Evolutionary conservation across 2,888 invertebrate species (phyloP).

Genomic region (Sesamia inferens): DNA sequence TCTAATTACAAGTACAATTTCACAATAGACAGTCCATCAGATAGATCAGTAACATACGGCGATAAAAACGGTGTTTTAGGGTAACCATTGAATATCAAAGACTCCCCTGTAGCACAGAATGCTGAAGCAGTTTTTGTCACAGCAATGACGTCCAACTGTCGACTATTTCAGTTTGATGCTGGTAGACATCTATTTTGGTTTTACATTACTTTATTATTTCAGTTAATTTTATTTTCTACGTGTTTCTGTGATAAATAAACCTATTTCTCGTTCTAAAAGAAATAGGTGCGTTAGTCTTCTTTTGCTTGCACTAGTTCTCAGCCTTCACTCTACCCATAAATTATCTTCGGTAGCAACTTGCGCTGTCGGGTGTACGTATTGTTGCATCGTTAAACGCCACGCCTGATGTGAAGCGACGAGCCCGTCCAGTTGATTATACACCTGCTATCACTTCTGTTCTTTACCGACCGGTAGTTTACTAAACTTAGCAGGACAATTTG

Average conservation of each 20-base stretch:
- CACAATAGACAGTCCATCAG: too few relatives aligned
- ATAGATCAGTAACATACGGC: too few relatives aligned
- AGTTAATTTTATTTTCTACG: background rate
- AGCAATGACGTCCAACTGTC: too few relatives aligned
- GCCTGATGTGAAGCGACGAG: slow-evolving; percentile 55
- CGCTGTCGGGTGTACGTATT: slow-evolving; percentile 71
- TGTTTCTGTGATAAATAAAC: background rate
- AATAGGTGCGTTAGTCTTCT: background rate
- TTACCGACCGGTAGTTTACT: slow-evolving; percentile 6
- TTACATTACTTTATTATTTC: background rate
- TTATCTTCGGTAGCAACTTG: slow-evolving; percentile 60
- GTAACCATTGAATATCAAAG: too few relatives aligned
- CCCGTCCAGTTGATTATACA: slow-evolving; percentile 56
- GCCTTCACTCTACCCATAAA: slow-evolving; percentile 7
- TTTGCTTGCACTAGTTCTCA: slow-evolving; percentile 36
- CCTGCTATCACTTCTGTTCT: slow-evolving; percentile 55
- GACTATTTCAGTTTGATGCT: too few relatives aligned
- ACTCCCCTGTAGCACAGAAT: too few relatives aligned
- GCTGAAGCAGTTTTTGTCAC: too few relatives aligned
- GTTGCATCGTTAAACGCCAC: slow-evolving; percentile 64
- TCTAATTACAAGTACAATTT: too few relatives aligned
- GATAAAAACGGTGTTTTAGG: too few relatives aligned
- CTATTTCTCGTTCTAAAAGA: background rate
- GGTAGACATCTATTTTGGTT: background rate
- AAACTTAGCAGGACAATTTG: slow-evolving; percentile 10